Base-by-base conservation (phyloP, 1,140 invertebrate species). In the Lutraria rhynchaena region DNA sequence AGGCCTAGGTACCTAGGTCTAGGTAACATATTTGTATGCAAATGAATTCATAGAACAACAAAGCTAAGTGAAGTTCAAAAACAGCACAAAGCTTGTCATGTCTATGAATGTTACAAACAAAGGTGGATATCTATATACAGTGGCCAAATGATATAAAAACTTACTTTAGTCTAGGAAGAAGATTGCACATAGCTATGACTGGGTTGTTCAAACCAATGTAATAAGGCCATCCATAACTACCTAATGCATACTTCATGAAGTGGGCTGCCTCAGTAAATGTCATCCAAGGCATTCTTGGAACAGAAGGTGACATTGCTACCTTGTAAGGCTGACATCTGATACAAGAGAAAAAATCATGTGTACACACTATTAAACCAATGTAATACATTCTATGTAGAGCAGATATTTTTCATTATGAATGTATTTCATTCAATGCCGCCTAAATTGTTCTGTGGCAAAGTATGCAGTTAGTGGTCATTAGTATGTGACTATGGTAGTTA, bases 161-260 rank as follows among this genome's bases (percentile, higher is more conserved):
- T 49, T 65, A 78, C 76, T 69, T 67, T 29, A 78, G 61, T 27
- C 44, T 69, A 4, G 76, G 76, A 35, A 78, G 5, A 0, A 78
- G 63, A 41, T 58, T 78, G 17, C 61, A 78, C 1, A 37, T 29
- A 13, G 76, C 76, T 27, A 69, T 33, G 4, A 78, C 31, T 44
- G 76, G 76, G 27, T 78, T 78, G 63, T 78, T 78, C 0, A 78
- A 51, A 27, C 61, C 63, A 57, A 78, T 78, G 51, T 57, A 78
- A 29, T 78, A 78, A 19, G 65, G 65, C 76, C 76, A 78, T 5
- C 76, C 76, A 49, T 78, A 78, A 49, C 61, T 65, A 7, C 76
- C 76, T 0, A 78, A 49, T n/a, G 76, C 76, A 58, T 44, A 78
- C 27, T 78, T 78, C 76, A 78, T 78, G 44, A 27, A 78, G 27